Conservation (phyloP, 2,888 invertebrate genomes). For the Volucella zonaria region DNA sequence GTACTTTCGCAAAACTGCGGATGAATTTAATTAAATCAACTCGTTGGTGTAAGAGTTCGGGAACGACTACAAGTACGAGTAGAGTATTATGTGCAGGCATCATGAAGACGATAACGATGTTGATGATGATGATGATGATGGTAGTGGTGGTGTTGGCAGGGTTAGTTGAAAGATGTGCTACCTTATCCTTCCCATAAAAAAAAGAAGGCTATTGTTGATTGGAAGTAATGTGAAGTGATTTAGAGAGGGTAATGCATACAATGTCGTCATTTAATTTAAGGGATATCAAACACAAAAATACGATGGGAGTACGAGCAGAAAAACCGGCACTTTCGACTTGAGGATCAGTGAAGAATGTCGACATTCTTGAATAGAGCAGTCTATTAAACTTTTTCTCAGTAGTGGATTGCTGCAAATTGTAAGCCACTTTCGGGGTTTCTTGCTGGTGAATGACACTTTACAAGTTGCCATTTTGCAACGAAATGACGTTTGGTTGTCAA, state of each 20-base stretch:
- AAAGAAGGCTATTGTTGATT: not conserved
- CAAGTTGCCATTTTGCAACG: too few relatives aligned
- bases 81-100: conserved; percentile 14
- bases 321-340: too few relatives aligned
- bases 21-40: conserved; percentile 71
- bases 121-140: not conserved
- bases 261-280: conserved; percentile 25
- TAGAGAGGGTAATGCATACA: conserved; percentile 21
- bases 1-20: conserved; percentile 58
- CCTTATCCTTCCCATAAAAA: not conserved
- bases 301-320: too few relatives aligned
- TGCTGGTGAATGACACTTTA: too few relatives aligned
- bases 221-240: not conserved
- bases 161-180: not conserved
- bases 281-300: too few relatives aligned
- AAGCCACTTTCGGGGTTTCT: too few relatives aligned
- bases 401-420: too few relatives aligned
- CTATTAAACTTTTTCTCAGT: too few relatives aligned
- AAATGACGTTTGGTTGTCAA: too few relatives aligned
- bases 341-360: too few relatives aligned
- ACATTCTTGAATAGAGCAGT: too few relatives aligned
- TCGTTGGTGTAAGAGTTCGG: conserved; percentile 23
- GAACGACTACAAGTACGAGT: not conserved
- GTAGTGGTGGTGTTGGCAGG: conserved; percentile 3
- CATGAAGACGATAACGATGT: not conserved